These are phyloP conservation scores for Datnioides undecimradiatus DNA, from an alignment of 2,113 vertebrate genomes.

Conservation along the genomic window DNA sequence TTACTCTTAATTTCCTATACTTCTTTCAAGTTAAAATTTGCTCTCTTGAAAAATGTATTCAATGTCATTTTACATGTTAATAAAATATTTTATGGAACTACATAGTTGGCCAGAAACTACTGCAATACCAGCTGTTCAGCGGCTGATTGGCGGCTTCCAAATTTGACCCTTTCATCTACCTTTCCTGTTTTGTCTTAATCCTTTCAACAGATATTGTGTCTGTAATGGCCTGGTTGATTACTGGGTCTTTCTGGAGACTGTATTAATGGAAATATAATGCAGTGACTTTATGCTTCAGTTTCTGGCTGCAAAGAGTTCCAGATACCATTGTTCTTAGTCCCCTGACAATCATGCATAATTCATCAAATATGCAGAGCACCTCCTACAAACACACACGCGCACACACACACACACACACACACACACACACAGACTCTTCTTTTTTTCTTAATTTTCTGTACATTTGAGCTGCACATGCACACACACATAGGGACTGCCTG, in stretches of 20 bases:
- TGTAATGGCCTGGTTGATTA: slow-evolving; percentile 28
- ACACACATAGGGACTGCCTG: slow-evolving; percentile 1
- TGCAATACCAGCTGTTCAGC: no score
- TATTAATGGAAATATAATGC: slow-evolving; percentile 30
- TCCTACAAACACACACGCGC: slow-evolving; percentile 20
- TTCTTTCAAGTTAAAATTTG: no score
- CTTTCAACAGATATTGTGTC: slow-evolving; percentile 2
- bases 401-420: neutral
- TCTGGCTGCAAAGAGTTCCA: slow-evolving; percentile 35
- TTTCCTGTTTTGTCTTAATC: slow-evolving; percentile 21
- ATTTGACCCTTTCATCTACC: neutral
- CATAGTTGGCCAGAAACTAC: neutral
- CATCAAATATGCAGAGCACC: slow-evolving; percentile 48
- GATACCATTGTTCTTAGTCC: slow-evolving; percentile 50
- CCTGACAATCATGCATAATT: slow-evolving; percentile 53
- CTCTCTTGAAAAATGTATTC: no score
- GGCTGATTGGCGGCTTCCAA: neutral
- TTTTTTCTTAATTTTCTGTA: no score
- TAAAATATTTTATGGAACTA: neutral
- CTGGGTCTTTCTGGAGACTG: slow-evolving; percentile 7
- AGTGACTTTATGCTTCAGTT: slow-evolving; percentile 26
- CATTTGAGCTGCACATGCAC: slow-evolving; percentile 28
- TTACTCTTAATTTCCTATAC: neutral
- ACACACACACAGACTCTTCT: no score
- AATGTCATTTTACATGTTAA: neutral